Evolutionary conservation across 2,888 invertebrate species (phyloP).

Genomic region (Cetonia aurata): DNA sequence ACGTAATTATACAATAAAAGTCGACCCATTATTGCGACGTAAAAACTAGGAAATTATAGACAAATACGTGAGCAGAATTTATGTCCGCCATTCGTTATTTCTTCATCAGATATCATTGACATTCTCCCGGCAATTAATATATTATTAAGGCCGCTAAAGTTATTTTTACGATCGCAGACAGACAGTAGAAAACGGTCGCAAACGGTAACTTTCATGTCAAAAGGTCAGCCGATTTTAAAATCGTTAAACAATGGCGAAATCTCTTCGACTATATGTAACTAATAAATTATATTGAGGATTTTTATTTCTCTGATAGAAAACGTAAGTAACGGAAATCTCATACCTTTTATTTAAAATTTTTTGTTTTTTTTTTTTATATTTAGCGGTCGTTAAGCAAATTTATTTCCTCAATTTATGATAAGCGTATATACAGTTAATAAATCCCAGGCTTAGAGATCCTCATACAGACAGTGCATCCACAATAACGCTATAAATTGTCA

Average conservation of each 20-base stretch:
- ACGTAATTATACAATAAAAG: conserved; percentile 16
- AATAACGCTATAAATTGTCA: conserved; percentile 25
- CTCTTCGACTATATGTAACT: conserved; percentile 29
- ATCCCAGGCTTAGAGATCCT: too few relatives aligned
- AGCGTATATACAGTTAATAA: too few relatives aligned
- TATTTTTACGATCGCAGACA: conserved; percentile 27
- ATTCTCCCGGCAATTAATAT: conserved; percentile 36
- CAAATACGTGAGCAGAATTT: background rate
- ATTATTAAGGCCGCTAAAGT: conserved; percentile 22
- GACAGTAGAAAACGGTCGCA: conserved; percentile 19
- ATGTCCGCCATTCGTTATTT: conserved; percentile 24
- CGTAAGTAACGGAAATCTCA: too few relatives aligned
- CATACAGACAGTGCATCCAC: background rate
- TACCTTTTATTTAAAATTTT: too few relatives aligned
- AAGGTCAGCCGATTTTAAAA: conserved; percentile 40
- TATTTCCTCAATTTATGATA: too few relatives aligned
- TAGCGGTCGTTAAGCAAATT: too few relatives aligned
- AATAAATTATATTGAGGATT: conserved; percentile 18
- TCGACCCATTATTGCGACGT: conserved; percentile 22
- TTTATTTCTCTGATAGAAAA: background rate
- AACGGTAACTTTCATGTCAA: conserved; percentile 40
- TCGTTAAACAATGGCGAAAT: conserved; percentile 37
- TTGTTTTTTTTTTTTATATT: too few relatives aligned
- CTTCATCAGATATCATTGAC: conserved; percentile 39
- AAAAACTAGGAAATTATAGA: conserved; percentile 20